Evolutionary conservation across 2,113 vertebrate genomes (phyloP).

Genomic region (Todiramphus saurophagus): DNA sequence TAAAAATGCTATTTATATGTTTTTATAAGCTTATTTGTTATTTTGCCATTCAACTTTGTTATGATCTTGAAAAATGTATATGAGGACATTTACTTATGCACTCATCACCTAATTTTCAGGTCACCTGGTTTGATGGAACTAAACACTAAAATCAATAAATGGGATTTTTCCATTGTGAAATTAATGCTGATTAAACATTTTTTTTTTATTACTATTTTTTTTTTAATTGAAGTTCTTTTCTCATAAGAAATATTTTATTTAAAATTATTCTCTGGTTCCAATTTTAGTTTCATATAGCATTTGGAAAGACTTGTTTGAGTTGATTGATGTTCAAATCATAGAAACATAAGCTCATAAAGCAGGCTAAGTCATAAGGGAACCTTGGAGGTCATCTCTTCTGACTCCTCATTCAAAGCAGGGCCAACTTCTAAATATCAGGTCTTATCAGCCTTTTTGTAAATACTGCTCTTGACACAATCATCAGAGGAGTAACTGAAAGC

Average conservation of each 20-base stretch:
- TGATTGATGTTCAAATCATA: not conserved
- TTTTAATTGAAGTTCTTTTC: not conserved
- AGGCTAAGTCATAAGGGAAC: not conserved
- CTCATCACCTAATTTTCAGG: not conserved
- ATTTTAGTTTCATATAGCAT: not conserved
- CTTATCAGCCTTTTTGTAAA: not conserved
- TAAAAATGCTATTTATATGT: not conserved
- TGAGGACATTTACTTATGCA: not conserved
- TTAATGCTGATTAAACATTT: not conserved
- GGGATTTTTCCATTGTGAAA: not conserved
- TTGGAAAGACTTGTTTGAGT: not conserved
- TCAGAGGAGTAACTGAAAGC: not conserved
- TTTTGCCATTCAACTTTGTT: not conserved
- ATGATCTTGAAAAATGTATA: not conserved
- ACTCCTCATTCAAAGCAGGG: not conserved
- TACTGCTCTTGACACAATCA: not conserved
- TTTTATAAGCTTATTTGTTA: not conserved
- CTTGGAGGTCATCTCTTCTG: not conserved
- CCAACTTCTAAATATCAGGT: not conserved
- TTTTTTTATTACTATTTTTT: not conserved
- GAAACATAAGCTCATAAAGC: not conserved
- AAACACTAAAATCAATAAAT: not conserved
- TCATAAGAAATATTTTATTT: not conserved
- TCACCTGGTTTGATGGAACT: not conserved
- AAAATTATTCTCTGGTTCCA: not conserved